Evolutionary conservation across 1,140 invertebrate genomes (phyloP).

Genomic region (Drosophila insularis): DNA sequence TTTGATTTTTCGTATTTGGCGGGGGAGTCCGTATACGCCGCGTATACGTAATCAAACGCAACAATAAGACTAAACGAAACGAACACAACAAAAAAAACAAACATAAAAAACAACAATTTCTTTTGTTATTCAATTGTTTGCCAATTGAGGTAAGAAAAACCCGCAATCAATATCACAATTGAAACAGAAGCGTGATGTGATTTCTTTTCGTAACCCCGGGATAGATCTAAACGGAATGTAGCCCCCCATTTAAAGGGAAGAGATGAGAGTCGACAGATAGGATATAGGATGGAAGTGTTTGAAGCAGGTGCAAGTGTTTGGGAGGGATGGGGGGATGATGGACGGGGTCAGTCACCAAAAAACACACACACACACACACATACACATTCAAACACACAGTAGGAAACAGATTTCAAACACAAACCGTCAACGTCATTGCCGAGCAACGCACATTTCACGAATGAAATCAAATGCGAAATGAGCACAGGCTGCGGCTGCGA

Average conservation of each 20-base stretch:
- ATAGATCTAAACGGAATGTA: conserved; percentile 1
- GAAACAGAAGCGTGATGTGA: conserved; percentile 41
- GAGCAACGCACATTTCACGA: conserved; percentile 77
- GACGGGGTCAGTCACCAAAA: conserved; percentile 28
- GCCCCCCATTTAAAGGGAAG: too few relatives aligned
- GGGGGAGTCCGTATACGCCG: not conserved
- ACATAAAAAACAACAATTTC: conserved; percentile 22
- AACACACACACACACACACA: conserved; percentile 23
- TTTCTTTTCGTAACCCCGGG: conserved; percentile 21
- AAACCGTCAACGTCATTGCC: conserved; percentile 51
- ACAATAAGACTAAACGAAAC: conserved; percentile 59
- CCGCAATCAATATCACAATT: conserved; percentile 70
- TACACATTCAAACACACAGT: not conserved
- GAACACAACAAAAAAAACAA: conserved; percentile 7
- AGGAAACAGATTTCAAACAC: conserved; percentile 16
- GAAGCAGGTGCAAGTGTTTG: too few relatives aligned
- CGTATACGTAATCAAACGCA: conserved; percentile 1
- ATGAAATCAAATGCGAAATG: conserved; percentile 79
- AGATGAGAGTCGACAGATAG: too few relatives aligned
- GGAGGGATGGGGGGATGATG: not conserved
- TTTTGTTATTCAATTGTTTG: conserved; percentile 67
- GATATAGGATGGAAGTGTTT: not conserved
- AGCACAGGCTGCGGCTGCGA: conserved; percentile 48
- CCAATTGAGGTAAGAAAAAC: conserved; percentile 61
- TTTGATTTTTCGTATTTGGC: not conserved